These are phyloP conservation scores for Cossypha dichroa DNA, from an alignment of 2,797 vertebrate genomes.

Conservation along the genomic window DNA sequence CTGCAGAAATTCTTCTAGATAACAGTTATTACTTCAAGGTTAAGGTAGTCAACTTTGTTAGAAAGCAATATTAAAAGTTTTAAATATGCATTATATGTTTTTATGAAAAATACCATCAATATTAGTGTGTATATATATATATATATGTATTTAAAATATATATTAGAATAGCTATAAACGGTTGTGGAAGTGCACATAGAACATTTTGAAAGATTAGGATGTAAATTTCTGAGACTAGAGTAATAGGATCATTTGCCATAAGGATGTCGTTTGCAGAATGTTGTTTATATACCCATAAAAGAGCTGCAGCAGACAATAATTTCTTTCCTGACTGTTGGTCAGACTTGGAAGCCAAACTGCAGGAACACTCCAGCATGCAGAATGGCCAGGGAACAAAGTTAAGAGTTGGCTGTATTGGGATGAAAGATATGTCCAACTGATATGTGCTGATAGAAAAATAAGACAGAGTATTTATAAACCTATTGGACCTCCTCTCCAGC, in stretches of 20 bases:
- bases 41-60: background rate
- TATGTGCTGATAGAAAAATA: background rate
- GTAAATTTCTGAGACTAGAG: slow-evolving; percentile 75
- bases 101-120: background rate
- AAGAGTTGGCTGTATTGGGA: background rate
- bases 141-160: too few relatives aligned
- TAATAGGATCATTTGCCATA: slow-evolving; percentile 71
- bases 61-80: background rate
- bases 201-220: slow-evolving; percentile 68
- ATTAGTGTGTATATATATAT: background rate
- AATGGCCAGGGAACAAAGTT: background rate
- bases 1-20: background rate
- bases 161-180: background rate
- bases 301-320: background rate
- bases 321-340: background rate
- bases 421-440: background rate
- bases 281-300: background rate
- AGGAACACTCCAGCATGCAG: background rate
- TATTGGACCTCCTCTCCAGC: background rate
- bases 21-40: background rate
- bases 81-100: background rate
- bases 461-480: background rate
- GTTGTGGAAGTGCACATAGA: slow-evolving; percentile 18
- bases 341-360: background rate
- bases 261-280: background rate